Evolutionary conservation across 2,797 vertebrate species (phyloP).

Genomic region (Anas bahamensis): DNA sequence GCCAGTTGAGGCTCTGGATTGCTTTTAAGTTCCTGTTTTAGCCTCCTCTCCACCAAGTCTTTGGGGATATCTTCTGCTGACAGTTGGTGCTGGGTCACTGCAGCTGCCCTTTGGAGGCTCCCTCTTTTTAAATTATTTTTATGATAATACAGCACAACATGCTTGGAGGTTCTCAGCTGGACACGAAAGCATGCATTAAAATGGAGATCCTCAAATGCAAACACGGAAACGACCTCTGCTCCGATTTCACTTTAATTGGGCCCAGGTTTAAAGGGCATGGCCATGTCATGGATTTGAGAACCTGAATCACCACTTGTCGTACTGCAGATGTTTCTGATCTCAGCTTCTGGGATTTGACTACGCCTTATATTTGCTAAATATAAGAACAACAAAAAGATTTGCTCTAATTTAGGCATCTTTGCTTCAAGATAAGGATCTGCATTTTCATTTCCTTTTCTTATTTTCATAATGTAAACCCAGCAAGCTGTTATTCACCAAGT

Average conservation of each 20-base stretch:
- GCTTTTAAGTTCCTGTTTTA: background rate
- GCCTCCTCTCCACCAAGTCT: background rate
- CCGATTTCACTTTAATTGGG: background rate
- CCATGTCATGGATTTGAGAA: background rate
- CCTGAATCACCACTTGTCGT: background rate
- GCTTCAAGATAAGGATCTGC: background rate
- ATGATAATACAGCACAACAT: background rate
- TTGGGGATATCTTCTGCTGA: background rate
- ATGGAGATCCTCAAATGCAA: background rate
- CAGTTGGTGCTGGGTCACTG: background rate
- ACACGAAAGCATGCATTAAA: background rate
- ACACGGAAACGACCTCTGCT: background rate
- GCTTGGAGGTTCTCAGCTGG: background rate
- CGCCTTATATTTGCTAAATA: background rate
- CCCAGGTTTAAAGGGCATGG: background rate
- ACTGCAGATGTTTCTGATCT: background rate
- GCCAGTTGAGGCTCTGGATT: background rate
- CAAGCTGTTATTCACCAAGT: conserved; percentile 38
- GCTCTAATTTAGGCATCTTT: conserved; percentile 19
- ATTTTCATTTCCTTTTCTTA: conserved; percentile 39
- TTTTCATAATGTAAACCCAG: conserved; percentile 34
- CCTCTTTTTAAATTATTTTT: background rate
- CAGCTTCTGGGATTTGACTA: conserved; percentile 7
- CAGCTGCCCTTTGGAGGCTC: background rate
- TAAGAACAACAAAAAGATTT: conserved; percentile 30